Conservation (phyloP, 2,113 vertebrate genomes). For the Leucoraja erinaceus region DNA sequence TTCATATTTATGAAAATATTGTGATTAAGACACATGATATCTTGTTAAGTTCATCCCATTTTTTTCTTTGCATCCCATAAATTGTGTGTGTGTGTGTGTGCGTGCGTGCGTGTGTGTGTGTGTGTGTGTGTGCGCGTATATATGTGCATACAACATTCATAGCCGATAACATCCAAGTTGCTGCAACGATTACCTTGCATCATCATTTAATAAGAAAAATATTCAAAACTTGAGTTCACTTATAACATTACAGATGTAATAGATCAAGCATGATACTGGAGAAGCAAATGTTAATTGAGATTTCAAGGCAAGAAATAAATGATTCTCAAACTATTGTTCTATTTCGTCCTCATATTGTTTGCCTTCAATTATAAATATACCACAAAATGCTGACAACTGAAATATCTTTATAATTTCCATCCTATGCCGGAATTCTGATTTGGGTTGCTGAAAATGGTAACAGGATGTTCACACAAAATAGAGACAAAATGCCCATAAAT, state of each 20-base stretch:
- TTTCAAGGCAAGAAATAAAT: neutral
- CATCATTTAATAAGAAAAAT: neutral
- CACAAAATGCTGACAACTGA: neutral
- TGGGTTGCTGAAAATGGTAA: neutral
- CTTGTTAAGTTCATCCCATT: neutral
- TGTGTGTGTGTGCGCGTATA: neutral
- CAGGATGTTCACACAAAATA: neutral
- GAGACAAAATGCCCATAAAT: neutral
- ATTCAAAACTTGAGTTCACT: neutral
- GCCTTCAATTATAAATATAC: conserved; percentile 11
- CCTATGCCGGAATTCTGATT: neutral
- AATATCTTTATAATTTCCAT: neutral
- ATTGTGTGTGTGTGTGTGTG: too few species aligned
- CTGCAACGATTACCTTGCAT: neutral
- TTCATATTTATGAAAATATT: neutral
- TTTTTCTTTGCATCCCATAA: too few species aligned
- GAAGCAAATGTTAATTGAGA: neutral
- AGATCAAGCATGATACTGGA: neutral
- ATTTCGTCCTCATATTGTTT: neutral
- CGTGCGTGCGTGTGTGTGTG: too few species aligned
- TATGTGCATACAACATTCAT: too few species aligned
- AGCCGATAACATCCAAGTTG: neutral
- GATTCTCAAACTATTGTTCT: neutral
- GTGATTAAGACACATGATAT: neutral
- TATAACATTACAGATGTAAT: neutral